Conservation (phyloP, 2,797 vertebrate genomes). For the Micrastur ruficollis region DNA sequence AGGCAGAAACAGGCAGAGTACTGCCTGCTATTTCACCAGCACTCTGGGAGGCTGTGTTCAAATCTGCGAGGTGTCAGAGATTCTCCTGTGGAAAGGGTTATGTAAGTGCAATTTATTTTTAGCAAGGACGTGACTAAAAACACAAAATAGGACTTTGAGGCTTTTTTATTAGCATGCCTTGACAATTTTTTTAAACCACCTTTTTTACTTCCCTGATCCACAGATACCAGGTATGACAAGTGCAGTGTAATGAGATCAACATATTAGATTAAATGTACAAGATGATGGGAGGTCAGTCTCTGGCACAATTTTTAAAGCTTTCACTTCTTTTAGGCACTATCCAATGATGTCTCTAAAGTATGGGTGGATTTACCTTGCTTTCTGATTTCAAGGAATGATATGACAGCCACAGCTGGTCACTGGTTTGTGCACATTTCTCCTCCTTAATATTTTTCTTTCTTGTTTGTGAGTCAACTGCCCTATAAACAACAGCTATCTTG, state of each 20-base stretch:
- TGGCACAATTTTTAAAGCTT: not conserved
- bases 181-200: not conserved
- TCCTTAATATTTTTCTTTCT: not conserved
- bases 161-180: not conserved
- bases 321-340: conserved; percentile 40
- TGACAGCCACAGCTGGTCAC: not conserved
- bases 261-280: not conserved
- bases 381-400: conserved; percentile 44
- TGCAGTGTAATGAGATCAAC: not conserved
- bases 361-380: conserved; percentile 32
- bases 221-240: not conserved
- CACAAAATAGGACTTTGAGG: not conserved
- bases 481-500: not conserved
- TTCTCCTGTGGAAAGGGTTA: not conserved
- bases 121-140: not conserved
- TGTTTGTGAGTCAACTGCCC: not conserved
- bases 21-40: not conserved
- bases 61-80: not conserved
- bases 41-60: not conserved
- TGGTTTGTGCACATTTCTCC: not conserved
- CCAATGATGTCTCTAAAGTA: conserved; percentile 12
- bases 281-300: not conserved
- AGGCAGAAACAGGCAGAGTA: not conserved
- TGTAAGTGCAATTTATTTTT: not conserved
- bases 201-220: not conserved